These are phyloP conservation scores for Rhinopomastus cyanomelas DNA, from an alignment of 2,113 vertebrate genomes.

Conservation along the genomic window DNA sequence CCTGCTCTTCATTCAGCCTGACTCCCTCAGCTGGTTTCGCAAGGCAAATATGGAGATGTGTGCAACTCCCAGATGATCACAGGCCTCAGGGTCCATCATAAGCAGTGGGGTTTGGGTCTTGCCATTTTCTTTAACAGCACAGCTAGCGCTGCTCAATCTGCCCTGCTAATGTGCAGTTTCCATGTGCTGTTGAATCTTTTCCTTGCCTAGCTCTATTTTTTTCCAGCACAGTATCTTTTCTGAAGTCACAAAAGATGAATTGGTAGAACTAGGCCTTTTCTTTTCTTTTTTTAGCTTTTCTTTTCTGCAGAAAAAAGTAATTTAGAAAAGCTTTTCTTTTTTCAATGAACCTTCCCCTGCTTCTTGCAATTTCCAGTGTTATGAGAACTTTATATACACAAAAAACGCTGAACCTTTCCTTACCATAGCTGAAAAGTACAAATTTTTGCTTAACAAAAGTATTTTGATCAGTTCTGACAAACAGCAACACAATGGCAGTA, in stretches of 20 bases:
- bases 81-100: background rate
- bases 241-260: background rate
- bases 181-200: background rate
- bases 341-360: background rate
- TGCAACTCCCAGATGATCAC: background rate
- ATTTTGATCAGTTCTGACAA: background rate
- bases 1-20: background rate
- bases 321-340: background rate
- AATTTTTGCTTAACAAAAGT: background rate
- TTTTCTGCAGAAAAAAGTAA: background rate
- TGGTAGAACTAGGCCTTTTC: background rate
- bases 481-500: background rate
- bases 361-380: fast-evolving
- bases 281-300: too few species aligned
- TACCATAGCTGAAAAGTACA: background rate
- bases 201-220: background rate
- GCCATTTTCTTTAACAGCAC: background rate
- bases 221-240: background rate
- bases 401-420: background rate
- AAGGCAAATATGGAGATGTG: background rate
- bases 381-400: background rate
- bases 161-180: background rate
- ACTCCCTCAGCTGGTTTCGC: background rate
- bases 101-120: background rate
- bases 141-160: background rate